These are phyloP conservation scores for Pseudomyrmex concolor DNA, from an alignment of 1,140 invertebrate genomes.

Conservation along the genomic window DNA sequence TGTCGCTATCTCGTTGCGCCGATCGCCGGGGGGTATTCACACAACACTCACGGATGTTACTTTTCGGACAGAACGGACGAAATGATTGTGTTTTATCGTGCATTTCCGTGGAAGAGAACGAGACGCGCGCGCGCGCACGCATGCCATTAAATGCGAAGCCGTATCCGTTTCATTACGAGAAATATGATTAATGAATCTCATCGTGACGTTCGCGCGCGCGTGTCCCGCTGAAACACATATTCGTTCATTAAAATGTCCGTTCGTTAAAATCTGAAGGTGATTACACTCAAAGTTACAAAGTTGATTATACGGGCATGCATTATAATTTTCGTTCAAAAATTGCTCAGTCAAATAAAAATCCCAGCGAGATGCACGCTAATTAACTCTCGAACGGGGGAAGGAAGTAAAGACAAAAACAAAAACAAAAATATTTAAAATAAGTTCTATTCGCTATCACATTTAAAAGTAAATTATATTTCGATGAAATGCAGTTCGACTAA, in stretches of 20 bases:
- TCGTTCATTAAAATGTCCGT: conserved; percentile 53
- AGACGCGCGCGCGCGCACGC: neutral
- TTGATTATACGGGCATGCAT: conserved; percentile 46
- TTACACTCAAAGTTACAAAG: conserved; percentile 19
- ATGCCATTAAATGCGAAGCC: conserved; percentile 49
- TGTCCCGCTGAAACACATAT: conserved; percentile 25
- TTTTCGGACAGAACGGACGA: conserved; percentile 32
- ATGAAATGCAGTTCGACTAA: neutral
- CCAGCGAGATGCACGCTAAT: conserved; percentile 17
- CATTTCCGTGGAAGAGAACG: conserved; percentile 33
- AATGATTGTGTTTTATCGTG: conserved; percentile 49
- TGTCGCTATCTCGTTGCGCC: conserved; percentile 35
- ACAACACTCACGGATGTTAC: conserved; percentile 7
- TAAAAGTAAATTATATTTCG: conserved; percentile 24
- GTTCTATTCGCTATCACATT: neutral
- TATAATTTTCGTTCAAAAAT: conserved; percentile 32
- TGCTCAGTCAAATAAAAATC: conserved; percentile 27
- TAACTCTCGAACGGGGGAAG: conserved; percentile 1
- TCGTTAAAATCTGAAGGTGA: conserved; percentile 53
- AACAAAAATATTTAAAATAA: neutral
- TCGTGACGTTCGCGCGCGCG: conserved; percentile 15
- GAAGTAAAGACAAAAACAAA: conserved; percentile 9
- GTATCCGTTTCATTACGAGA: conserved; percentile 50
- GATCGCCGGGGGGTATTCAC: conserved; percentile 33
- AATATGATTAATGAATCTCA: conserved; percentile 59